phyloP scores from a whole-genome alignment of 2,797 vertebrate genomes.

The Sorex maritimensis region DNA sequence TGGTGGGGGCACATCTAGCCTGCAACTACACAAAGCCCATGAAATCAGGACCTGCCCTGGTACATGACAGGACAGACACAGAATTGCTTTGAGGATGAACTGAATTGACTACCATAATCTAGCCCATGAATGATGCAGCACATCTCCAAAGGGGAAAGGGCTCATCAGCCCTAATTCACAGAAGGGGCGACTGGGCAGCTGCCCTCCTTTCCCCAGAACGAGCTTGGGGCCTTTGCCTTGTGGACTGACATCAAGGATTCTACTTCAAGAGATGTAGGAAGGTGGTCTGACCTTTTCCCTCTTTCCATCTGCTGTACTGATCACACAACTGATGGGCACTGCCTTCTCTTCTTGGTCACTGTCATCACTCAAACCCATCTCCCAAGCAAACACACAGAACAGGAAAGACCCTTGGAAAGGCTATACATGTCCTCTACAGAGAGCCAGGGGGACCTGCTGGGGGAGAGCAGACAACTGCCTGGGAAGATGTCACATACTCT shows the following conservation, averaged over 20 bases:
- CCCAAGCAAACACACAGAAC: constrained; percentile 8
- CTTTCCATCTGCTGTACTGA: background rate
- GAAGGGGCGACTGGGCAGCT: background rate
- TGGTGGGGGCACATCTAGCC: too few species aligned
- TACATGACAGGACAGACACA: too few species aligned
- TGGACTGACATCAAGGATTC: background rate
- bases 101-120: too few species aligned
- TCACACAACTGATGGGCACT: background rate
- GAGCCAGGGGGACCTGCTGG: background rate
- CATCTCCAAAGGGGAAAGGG: background rate
- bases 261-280: constrained; percentile 28
- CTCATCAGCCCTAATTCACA: too few species aligned
- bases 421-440: constrained; percentile 49
- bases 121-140: too few species aligned
- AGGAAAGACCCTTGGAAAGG: constrained; percentile 40
- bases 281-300: constrained; percentile 9
- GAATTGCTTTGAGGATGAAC: too few species aligned
- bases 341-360: background rate
- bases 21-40: too few species aligned
- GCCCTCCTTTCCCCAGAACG: background rate
- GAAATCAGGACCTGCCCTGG: too few species aligned
- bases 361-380: constrained; percentile 10
- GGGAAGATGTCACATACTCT: constrained; percentile 57
- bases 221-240: background rate
- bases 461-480: constrained; percentile 49